Evolutionary conservation across 2,797 vertebrate species (phyloP), one percentile per base, ranked within the genome.

Genomic region (Parotocinclus haroldoi): DNA sequence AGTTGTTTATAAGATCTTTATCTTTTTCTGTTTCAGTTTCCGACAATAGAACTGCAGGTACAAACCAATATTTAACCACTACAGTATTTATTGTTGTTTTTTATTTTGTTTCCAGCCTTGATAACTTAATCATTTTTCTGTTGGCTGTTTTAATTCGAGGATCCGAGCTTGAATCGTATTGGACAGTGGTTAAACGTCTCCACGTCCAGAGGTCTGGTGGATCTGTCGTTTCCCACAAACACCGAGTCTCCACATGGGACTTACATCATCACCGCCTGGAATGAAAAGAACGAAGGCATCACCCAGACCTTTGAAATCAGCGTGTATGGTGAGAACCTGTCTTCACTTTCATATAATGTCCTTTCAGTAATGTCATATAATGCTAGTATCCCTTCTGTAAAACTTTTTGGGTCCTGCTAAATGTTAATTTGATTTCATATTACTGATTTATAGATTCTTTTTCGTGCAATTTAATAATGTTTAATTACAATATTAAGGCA

Each of bases 121-220:
- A 9, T 9, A 42, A 42, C n/a, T n/a, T n/a, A n/a, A n/a, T n/a
- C n/a, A n/a, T n/a, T 42, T 3, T 11, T 42, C 8, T 9, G 10
- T 42, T 44, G 2, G 27, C 27, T 27, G 27, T 42, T 58, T 18
- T 1, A 12, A 51, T 39, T 48, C n/a, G 11, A 95, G 93, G 91
- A 95, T 74, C 89, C 92, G 11, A 86, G 75, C 38, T 80, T 77
- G 6, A 93, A 93, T 66, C 84, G 80, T 57, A 92, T 95, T 8
- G 89, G 89, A 64, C 92, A 91, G 78, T 95, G 93, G 93, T 74
- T 91, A 78, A 63, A 92, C 3, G 81, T 79, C 66, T 4, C 77
- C 0, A 77, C 87, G 1, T 66, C 0, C 0, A 61, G 59, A 0
- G 91, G 91, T 39, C 90, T 95, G 72, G 83, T 90, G 10, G 92